Evolutionary conservation across 2,113 vertebrate species (phyloP).

Genomic region (Heterocephalus glaber): DNA sequence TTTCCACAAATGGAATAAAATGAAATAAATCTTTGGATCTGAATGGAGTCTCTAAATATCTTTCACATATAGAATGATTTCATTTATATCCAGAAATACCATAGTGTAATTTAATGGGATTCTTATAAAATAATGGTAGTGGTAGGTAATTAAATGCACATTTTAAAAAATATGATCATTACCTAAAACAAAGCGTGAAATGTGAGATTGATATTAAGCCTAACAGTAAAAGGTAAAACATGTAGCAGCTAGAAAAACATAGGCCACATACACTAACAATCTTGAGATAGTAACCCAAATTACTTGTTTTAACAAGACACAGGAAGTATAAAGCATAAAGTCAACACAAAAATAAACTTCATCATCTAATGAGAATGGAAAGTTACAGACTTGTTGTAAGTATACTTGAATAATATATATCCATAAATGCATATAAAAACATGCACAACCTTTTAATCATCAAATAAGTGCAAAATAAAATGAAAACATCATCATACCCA

Average conservation of each 20-base stretch:
- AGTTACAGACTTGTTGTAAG: not conserved
- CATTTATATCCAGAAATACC: not conserved
- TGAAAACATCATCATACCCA: not conserved
- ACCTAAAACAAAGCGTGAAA: not conserved
- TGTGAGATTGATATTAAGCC: not conserved
- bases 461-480: conserved; percentile 1
- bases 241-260: not conserved
- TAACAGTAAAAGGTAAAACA: not conserved
- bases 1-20: not conserved
- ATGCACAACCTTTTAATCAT: not conserved
- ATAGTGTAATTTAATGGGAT: not conserved
- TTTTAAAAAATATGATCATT: not conserved
- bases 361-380: not conserved
- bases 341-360: not conserved
- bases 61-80: not conserved
- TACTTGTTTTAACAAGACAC: not conserved
- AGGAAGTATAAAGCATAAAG: not conserved
- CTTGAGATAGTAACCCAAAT: not conserved
- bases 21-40: not conserved
- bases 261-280: not conserved
- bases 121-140: not conserved
- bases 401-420: not conserved
- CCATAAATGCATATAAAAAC: not conserved
- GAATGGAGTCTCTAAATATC: not conserved
- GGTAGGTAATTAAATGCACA: not conserved